phyloP scores from a whole-genome alignment of 2,797 vertebrate genomes.

The Myripristis murdjan region DNA sequence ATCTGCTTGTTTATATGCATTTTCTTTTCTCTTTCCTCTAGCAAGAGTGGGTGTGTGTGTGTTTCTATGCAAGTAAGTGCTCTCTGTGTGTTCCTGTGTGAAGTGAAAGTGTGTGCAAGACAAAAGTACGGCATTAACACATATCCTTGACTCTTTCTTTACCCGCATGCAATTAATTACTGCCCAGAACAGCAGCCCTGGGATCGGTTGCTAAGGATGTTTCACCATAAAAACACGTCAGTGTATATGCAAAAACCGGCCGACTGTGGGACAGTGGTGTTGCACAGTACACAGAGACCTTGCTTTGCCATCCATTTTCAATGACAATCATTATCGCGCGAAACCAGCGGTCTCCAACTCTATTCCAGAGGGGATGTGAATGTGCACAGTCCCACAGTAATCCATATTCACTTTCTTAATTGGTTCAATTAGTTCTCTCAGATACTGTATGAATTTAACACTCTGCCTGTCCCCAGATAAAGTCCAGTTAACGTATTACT shows the following conservation, averaged over 20 bases:
- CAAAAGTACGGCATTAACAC: slow-evolving; percentile 63
- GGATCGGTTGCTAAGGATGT: slow-evolving; percentile 67
- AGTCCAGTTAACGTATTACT: slow-evolving; percentile 80
- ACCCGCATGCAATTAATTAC: slow-evolving; percentile 74
- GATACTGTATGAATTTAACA: slow-evolving; percentile 83
- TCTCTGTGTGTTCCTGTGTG: slow-evolving; percentile 43
- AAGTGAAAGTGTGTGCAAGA: slow-evolving; percentile 29
- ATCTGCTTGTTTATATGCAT: slow-evolving; percentile 52
- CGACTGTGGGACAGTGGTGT: slow-evolving; percentile 35
- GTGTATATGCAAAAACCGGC: slow-evolving; percentile 55
- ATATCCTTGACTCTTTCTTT: slow-evolving; percentile 77
- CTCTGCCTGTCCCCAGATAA: slow-evolving; percentile 80
- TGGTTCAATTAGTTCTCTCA: slow-evolving; percentile 83
- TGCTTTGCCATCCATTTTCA: slow-evolving; percentile 66
- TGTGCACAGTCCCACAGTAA: slow-evolving; percentile 68
- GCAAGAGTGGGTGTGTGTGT: slow-evolving; percentile 44
- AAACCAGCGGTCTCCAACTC: slow-evolving; percentile 67
- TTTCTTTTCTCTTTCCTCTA: slow-evolving; percentile 50
- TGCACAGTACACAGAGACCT: slow-evolving; percentile 36
- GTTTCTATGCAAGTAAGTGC: slow-evolving; percentile 36
- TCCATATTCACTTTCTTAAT: slow-evolving; percentile 82
- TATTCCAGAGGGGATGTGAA: slow-evolving; percentile 64
- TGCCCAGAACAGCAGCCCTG: slow-evolving; percentile 60
- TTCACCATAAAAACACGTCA: slow-evolving; percentile 60
- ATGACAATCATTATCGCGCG: slow-evolving; percentile 70